Evolutionary conservation across 2,888 invertebrate species (phyloP).

Genomic region (Eutolmus rufibarbis): DNA sequence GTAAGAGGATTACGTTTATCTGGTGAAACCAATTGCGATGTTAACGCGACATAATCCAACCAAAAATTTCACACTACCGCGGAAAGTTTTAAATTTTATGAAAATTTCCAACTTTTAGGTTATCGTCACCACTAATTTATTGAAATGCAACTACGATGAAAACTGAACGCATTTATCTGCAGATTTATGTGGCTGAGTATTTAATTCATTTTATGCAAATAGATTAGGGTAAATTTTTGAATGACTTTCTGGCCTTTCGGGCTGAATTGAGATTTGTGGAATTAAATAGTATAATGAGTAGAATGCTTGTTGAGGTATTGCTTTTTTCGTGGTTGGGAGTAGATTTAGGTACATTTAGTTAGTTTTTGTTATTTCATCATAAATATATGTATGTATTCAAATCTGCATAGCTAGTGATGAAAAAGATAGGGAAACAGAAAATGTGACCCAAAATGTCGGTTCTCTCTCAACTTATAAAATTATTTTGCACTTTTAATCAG

Average conservation of each 20-base stretch:
- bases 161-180: background rate
- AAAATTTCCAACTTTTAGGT: background rate
- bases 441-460: background rate
- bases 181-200: background rate
- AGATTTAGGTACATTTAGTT: too few species aligned
- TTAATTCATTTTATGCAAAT: background rate
- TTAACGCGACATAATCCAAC: slow-evolving; percentile 30
- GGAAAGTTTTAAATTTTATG: slow-evolving; percentile 8
- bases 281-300: background rate
- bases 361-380: too few species aligned
- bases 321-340: too few species aligned
- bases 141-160: background rate
- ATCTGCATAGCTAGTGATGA: too few species aligned
- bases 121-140: slow-evolving; percentile 8
- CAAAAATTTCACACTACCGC: background rate
- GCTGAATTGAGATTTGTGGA: background rate
- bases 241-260: background rate
- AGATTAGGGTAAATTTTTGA: background rate
- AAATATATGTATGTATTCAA: too few species aligned
- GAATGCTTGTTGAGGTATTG: background rate
- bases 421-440: background rate
- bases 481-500: background rate
- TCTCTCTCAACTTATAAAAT: background rate
- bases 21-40: slow-evolving; percentile 5
- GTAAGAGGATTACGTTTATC: slow-evolving; percentile 32